A percentile compares a stretch with the other conserved stretches of the same genome.
phyloP scores from a whole-genome alignment of 2,888 invertebrate genomes.

The Meiosimyza platycephala region DNA sequence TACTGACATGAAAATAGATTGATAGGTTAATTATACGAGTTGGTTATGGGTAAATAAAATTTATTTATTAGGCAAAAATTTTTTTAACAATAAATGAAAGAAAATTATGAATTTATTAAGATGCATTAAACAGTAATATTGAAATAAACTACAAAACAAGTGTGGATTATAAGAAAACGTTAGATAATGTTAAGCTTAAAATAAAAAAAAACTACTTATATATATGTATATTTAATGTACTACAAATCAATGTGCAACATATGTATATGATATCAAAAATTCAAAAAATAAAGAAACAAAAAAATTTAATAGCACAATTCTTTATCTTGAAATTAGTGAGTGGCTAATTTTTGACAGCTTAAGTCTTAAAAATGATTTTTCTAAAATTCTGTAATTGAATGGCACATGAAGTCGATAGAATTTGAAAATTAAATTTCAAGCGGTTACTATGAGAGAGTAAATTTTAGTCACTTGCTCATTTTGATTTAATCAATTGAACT shows the following conservation, averaged over 20 bases:
- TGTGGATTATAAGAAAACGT: background rate
- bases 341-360: too few species aligned
- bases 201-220: background rate
- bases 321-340: too few species aligned
- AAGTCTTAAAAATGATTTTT: too few species aligned
- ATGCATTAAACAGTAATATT: background rate
- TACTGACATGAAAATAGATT: background rate
- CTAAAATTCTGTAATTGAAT: too few species aligned
- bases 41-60: background rate
- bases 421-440: too few species aligned
- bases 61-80: background rate
- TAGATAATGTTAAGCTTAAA: background rate
- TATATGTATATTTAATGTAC: background rate
- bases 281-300: too few species aligned
- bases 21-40: background rate
- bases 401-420: too few species aligned
- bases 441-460: too few species aligned
- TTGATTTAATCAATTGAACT: too few species aligned
- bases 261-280: too few species aligned
- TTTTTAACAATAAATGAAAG: background rate
- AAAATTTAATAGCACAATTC: too few species aligned
- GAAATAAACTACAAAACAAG: background rate
- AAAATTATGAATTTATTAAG: slow-evolving; percentile 6
- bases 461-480: too few species aligned
- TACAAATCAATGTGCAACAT: background rate